phyloP scores from a whole-genome alignment of 2,113 vertebrate species.

The Corythaeola cristata region DNA sequence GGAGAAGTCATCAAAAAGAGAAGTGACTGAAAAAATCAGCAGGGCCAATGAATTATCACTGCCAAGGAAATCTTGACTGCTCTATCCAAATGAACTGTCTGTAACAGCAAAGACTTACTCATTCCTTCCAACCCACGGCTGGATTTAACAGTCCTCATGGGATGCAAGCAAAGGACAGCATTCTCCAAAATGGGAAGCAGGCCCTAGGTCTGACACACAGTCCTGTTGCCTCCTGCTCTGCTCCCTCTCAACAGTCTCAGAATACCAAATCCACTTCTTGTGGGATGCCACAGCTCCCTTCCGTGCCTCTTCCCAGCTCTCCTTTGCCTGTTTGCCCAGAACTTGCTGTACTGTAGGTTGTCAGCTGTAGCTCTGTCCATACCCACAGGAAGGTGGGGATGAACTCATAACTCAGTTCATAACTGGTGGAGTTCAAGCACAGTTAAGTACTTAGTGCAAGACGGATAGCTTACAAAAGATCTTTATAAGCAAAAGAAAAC shows the following conservation, averaged over 20 bases:
- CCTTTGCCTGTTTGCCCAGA: background rate
- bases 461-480: background rate
- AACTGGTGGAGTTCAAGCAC: background rate
- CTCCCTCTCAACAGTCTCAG: background rate
- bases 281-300: background rate
- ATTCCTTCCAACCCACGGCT: background rate
- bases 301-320: background rate
- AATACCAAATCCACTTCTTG: background rate
- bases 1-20: background rate
- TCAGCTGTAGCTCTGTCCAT: no score
- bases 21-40: background rate
- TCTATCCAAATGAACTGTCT: background rate
- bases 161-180: background rate
- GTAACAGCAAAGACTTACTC: background rate
- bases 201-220: background rate
- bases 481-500: background rate
- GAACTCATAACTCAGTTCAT: no score
- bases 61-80: conserved; percentile 35
- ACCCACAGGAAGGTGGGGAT: background rate
- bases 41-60: background rate
- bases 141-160: background rate
- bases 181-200: background rate
- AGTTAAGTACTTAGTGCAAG: background rate
- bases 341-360: background rate
- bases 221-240: background rate